phyloP scores from a whole-genome alignment of 1,140 invertebrate genomes.

The Amyelois transitella region DNA sequence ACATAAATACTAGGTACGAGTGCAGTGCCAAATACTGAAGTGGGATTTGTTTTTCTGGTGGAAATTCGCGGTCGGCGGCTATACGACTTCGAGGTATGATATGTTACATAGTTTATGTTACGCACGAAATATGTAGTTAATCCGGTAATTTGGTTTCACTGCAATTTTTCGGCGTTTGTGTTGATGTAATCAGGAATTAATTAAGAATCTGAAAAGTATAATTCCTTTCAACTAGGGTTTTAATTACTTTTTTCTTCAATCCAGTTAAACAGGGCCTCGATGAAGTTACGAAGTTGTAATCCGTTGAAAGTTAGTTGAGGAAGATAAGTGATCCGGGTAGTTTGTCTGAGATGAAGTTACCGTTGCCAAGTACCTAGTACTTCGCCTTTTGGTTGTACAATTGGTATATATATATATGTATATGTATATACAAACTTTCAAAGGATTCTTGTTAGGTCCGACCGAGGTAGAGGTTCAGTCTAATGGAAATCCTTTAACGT shows the following conservation, averaged over 20 bases:
- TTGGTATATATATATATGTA: no score
- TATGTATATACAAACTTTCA: no score
- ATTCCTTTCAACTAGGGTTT: background rate
- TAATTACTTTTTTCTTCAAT: background rate
- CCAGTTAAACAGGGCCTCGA: background rate
- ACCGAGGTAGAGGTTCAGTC: background rate
- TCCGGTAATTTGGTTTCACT: background rate
- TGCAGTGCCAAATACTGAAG: constrained; percentile 1
- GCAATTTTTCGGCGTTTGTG: background rate
- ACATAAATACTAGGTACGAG: background rate
- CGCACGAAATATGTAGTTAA: background rate
- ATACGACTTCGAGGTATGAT: background rate
- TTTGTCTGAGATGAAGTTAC: background rate
- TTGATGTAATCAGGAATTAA: background rate
- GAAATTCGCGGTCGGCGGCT: background rate
- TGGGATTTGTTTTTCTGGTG: background rate
- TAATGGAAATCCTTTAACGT: background rate
- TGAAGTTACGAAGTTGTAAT: background rate
- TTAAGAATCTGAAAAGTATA: background rate
- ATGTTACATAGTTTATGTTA: background rate
- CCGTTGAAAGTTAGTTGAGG: background rate
- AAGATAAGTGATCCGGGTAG: background rate
- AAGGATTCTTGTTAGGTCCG: no score
- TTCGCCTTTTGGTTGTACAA: background rate
- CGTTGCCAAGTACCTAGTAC: background rate